Evolutionary conservation across 1,140 invertebrate genomes (phyloP), one percentile per base, ranked within the genome.

Genomic region (Parasteatoda tepidariorum): DNA sequence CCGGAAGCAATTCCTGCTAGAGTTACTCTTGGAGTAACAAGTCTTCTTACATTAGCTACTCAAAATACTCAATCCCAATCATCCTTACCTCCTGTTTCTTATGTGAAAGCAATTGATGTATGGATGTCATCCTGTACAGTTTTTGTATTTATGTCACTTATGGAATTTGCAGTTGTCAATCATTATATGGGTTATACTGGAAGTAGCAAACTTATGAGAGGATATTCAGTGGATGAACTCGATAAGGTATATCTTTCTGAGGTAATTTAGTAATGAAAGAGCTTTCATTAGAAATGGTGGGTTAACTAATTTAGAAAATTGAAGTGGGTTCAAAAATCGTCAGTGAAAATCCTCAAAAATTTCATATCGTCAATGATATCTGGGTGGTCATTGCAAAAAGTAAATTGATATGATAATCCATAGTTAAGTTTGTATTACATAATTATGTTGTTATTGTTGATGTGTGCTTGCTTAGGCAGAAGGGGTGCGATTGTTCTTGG

Each of bases 111-210:
- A 0, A 96, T 97, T 78, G 95, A 97, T 88, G 93, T 97, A 0
- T 97, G 95, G 94, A 96, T 97, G 95, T 96, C 95, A 0, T 95
- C 94, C 6, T 96, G 95, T 88, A 96, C 95, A 24, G 94, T 96
- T 24, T 97, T 97, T 88, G 95, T 97, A 3, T 97, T 97, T 88
- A 91, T 96, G n/a, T 96, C 95, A 0, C 90, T 97, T 0, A 96
- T 97, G 92, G 95, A 97, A 90, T 97, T 96, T 88, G 95, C 95
- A 1, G 92, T 97, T 0, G 95, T 96, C 28, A 97, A 97, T 88
- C 95, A 96, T 88, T 85, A 75, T 86, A 78, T 89, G 83, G 87
- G 95, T 28, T 84, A 86, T 67, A 94, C 94, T 0, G 92, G 95
- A 0, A 94, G 94, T 28, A 95, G 94, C 26, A 86, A 96, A 88